Evolutionary conservation across 2,888 invertebrate species (phyloP), one percentile per base, ranked within the genome.

Genomic region (Tortricodes alternella): DNA sequence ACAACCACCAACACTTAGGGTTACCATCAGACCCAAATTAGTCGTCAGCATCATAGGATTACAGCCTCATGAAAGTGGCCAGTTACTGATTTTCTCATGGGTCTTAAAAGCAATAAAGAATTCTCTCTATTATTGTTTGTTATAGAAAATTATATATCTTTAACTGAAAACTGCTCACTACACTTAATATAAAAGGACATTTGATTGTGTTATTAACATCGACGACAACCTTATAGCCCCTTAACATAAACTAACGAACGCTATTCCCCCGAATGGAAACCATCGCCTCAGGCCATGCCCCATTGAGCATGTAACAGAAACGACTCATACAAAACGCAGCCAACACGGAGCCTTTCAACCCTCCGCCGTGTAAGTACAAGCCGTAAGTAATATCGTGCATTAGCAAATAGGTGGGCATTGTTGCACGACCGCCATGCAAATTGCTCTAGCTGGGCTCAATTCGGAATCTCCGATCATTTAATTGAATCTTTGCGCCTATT

Each of bases 221-320:
- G 37, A 29, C 29, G 56, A 59, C 57, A 53, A 37, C 49, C 52
- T 43, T 49, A 49, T 29, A 53, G 43, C 59, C 41, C 52, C 53
- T 34, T 41, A 60, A 71, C 53, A 73, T 89, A 85, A 80, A 85
- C 79, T 78, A 85, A 89, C 21, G 21, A 3, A 74, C 75, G 70
- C 63, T 68, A 66, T 76, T 81, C 81, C 83, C 78, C 71, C 79
- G 78, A 82, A 83, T 75, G 78, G 77, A 73, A 77, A 74, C 74
- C 70, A 71, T 75, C 64, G 78, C 84, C 87, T 76, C 73, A 67
- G 74, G 86, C 76, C 74, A 76, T 78, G 78, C 81, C 79, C 78
- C 83, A 79, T 81, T 82, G 74, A 71, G 75, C 71, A 69, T 70
- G 70, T 76, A 74, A 77, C 73, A 62, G 78, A 78, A 74, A 73